Conservation (phyloP, 2,888 invertebrate genomes). For the Schizotus pectinicornis region DNA sequence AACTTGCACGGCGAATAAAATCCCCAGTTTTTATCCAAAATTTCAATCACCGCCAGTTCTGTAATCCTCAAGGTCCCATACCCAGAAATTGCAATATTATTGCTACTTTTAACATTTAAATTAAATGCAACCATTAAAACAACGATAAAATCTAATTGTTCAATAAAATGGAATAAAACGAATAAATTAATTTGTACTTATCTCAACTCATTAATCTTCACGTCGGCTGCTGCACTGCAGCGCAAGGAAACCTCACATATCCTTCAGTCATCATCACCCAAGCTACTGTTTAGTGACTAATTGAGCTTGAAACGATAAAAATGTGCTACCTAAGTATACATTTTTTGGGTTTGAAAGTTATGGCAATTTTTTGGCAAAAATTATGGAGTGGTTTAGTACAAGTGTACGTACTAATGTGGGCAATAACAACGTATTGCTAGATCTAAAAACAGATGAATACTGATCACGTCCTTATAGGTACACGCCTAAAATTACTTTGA, state of each 20-base stretch:
- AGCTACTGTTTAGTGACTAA: conserved; percentile 11
- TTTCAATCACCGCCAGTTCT: no score
- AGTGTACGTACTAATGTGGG: neutral
- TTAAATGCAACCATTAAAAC: no score
- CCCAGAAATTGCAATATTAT: no score
- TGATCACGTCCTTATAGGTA: conserved; percentile 18
- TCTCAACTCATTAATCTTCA: no score
- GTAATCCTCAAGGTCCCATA: no score
- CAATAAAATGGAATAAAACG: no score
- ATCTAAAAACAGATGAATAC: conserved; percentile 18
- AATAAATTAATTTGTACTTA: no score
- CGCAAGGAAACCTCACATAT: neutral
- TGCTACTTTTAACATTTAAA: no score
- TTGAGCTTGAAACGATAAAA: conserved; percentile 20
- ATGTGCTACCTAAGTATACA: conserved; percentile 10
- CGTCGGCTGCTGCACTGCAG: conserved; percentile 3
- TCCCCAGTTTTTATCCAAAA: no score
- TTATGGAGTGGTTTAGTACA: neutral
- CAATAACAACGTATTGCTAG: conserved; percentile 21
- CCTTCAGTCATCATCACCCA: conserved; percentile 1
- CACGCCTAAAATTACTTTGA: neutral
- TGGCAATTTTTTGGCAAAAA: conserved; percentile 25
- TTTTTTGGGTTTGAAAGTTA: no score
- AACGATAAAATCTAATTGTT: no score
- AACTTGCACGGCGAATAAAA: no score